phyloP scores from a whole-genome alignment of 2,797 vertebrate genomes.

The Anabas testudineus region DNA sequence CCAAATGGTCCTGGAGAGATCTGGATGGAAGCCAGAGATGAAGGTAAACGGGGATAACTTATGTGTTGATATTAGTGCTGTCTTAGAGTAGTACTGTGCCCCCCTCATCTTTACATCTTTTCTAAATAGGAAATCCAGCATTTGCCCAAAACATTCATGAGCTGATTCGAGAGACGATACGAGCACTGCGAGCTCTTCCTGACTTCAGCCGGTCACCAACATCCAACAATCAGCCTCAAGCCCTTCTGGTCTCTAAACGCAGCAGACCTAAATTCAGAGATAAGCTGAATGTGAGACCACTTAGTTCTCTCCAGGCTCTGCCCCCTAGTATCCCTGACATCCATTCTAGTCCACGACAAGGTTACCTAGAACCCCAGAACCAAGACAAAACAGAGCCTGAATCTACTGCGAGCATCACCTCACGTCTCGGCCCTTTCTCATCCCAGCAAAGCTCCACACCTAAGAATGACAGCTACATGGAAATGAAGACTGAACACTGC shows the following conservation, averaged over 20 bases:
- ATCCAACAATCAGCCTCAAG: conserved; percentile 44
- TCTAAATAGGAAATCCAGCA: conserved; percentile 38
- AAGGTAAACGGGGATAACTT: conserved; percentile 39
- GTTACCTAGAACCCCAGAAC: background rate
- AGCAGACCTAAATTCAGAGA: conserved; percentile 63
- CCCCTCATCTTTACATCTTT: background rate
- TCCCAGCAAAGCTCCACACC: background rate
- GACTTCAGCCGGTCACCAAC: conserved; percentile 68
- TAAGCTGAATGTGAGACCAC: conserved; percentile 23
- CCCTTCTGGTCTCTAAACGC: conserved; percentile 52
- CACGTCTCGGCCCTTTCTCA: conserved; percentile 3
- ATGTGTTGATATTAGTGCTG: background rate
- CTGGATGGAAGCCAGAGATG: conserved; percentile 76
- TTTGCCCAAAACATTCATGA: conserved; percentile 74
- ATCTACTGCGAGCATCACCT: background rate
- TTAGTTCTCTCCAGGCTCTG: background rate
- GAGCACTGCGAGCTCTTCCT: conserved; percentile 59
- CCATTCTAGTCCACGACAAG: conserved; percentile 10
- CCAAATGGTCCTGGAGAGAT: conserved; percentile 76
- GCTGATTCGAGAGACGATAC: conserved; percentile 55
- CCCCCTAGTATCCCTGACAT: conserved; percentile 15
- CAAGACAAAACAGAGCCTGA: background rate
- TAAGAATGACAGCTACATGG: conserved; percentile 38
- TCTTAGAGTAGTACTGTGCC: background rate
- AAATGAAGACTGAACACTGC: conserved; percentile 41